Conservation (phyloP, 2,797 vertebrate genomes). For the Eulemur albifrons region DNA sequence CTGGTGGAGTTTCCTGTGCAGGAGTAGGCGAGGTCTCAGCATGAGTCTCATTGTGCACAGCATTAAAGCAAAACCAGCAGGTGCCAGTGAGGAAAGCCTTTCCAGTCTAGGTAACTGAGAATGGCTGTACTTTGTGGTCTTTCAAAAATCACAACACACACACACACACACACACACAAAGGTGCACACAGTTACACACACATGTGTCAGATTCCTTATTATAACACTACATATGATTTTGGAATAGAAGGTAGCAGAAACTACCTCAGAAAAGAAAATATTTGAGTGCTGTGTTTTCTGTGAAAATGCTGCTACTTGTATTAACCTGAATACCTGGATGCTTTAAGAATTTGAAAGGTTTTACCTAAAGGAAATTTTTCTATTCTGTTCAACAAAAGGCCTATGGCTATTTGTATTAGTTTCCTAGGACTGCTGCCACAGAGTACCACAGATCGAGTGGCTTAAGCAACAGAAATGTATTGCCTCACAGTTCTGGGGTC, state of each 20-base stretch:
- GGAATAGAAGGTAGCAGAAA: not conserved
- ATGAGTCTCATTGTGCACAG: rapidly evolving
- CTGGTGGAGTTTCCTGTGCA: not conserved
- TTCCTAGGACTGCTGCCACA: not conserved
- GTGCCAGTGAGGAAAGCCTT: not conserved
- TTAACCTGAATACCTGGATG: not conserved
- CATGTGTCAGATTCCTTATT: not conserved
- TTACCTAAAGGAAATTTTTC: not conserved
- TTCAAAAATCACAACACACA: not conserved
- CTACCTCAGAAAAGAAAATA: not conserved
- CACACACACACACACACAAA: not conserved
- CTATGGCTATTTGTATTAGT: rapidly evolving
- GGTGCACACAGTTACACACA: not conserved
- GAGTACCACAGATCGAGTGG: rapidly evolving
- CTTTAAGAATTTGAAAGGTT: not conserved
- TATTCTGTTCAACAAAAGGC: no score
- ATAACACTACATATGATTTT: rapidly evolving
- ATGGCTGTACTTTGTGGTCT: not conserved
- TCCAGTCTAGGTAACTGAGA: no score
- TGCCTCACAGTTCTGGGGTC: not conserved
- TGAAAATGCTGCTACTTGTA: not conserved
- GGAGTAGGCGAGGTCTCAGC: not conserved
- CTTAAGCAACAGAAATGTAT: rapidly evolving
- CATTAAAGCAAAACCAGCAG: not conserved
- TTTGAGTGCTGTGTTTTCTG: not conserved